Evolutionary conservation across 92 coral and sea anemone genomes (phyloP).

Genomic region (Parazoanthus atlanticus): DNA sequence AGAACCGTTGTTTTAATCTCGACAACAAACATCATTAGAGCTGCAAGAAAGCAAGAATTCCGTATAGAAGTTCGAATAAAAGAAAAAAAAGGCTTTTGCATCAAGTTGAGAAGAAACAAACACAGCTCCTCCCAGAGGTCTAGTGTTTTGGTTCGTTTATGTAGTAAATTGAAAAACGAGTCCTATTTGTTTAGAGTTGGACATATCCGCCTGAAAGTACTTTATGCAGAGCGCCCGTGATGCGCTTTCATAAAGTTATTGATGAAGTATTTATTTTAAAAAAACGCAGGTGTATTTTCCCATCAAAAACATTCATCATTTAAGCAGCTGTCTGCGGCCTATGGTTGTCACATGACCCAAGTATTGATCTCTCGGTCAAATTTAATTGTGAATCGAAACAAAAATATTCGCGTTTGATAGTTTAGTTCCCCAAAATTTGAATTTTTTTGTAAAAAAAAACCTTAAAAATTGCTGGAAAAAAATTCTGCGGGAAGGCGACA

Average conservation of each 20-base stretch:
- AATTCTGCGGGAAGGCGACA: constrained; percentile 10
- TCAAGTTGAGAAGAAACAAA: constrained; percentile 3
- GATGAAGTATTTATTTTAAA: constrained; percentile 96
- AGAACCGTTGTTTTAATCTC: constrained; percentile 79
- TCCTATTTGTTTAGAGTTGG: constrained; percentile 76
- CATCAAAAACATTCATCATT: constrained; percentile 74
- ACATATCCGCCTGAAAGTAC: constrained; percentile 95
- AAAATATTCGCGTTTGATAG: constrained; percentile 25
- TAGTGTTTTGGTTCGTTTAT: constrained; percentile 54
- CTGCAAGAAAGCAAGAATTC: constrained; percentile 13
- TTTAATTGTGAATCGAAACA: constrained; percentile 26
- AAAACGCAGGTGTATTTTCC: constrained; percentile 89
- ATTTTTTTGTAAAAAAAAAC: not conserved
- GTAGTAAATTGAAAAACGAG: constrained; percentile 72
- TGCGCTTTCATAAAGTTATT: constrained; percentile 97
- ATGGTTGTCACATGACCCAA: constrained; percentile 74
- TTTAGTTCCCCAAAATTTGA: not conserved
- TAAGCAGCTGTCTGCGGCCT: constrained; percentile 76
- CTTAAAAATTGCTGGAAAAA: constrained; percentile 19
- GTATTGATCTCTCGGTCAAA: constrained; percentile 36
- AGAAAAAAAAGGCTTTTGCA: constrained; percentile 8
- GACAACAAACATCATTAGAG: constrained; percentile 64
- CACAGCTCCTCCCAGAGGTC: constrained; percentile 19
- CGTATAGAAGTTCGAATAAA: constrained; percentile 8
- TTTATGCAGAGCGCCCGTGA: constrained; percentile 88